A percentile compares a stretch with the other conserved stretches of the same genome.
Conservation (phyloP, 2,888 invertebrate species). For the Trichacis sp. region DNA sequence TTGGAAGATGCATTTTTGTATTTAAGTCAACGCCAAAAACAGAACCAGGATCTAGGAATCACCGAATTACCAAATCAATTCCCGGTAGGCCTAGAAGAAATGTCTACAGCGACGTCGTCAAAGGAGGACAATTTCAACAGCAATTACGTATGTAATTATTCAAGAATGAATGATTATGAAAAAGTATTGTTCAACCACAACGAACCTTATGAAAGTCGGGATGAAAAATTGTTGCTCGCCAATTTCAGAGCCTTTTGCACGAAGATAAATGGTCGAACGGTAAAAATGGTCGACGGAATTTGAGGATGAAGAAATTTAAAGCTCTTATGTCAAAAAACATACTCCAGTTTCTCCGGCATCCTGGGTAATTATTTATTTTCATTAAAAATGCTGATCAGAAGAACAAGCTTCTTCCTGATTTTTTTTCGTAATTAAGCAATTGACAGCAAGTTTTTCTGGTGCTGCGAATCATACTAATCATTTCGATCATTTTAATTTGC, state of each 20-base stretch:
- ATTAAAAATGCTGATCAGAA: neutral
- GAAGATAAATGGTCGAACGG: conserved; percentile 37
- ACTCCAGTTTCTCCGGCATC: conserved; percentile 78
- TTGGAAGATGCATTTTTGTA: conserved; percentile 91
- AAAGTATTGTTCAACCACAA: too few relatives aligned
- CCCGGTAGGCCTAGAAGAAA: conserved; percentile 69
- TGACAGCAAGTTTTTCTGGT: too few relatives aligned
- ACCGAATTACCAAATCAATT: conserved; percentile 28
- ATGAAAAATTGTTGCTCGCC: too few relatives aligned
- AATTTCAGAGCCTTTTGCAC: conserved; percentile 44
- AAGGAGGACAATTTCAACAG: conserved; percentile 60
- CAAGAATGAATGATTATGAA: too few relatives aligned
- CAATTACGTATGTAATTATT: conserved; percentile 47
- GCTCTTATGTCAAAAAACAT: conserved; percentile 80
- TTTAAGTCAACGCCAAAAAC: conserved; percentile 77
- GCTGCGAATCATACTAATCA: too few relatives aligned
- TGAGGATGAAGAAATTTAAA: conserved; percentile 65
- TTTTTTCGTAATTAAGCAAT: conserved; percentile 3
- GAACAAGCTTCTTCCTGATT: conserved; percentile 1
- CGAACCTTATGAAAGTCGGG: too few relatives aligned
- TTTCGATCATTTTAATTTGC: too few relatives aligned
- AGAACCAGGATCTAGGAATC: conserved; percentile 54
- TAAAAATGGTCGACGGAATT: conserved; percentile 9
- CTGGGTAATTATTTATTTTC: conserved; percentile 72
- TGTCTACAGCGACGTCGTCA: conserved; percentile 64